A percentile compares a stretch with the other conserved stretches of the same genome.
Evolutionary conservation across 1,140 invertebrate species (phyloP).

Genomic region (Aphelenchoides fujianensis): DNA sequence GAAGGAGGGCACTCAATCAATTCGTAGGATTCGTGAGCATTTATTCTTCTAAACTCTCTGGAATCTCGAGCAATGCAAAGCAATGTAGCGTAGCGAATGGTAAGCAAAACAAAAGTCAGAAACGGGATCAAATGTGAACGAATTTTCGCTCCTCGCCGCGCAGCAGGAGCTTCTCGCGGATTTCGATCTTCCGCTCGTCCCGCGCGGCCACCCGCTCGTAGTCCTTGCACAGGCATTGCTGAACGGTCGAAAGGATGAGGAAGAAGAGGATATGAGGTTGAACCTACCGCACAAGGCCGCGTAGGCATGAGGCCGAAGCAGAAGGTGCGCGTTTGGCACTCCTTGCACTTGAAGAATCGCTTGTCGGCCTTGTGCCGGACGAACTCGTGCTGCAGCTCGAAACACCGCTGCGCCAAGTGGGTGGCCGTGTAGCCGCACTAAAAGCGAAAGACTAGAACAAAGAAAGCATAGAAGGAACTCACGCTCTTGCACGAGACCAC

Average conservation of each 20-base stretch:
- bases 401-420: slow-evolving; percentile 34
- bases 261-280: neutral
- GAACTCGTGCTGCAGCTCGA: slow-evolving; percentile 29
- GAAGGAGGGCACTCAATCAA: too few species aligned
- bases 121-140: slow-evolving; percentile 24
- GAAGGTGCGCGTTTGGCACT: slow-evolving; percentile 33
- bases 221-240: slow-evolving; percentile 32
- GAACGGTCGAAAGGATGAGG: slow-evolving; percentile 7
- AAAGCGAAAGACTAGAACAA: neutral
- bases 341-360: slow-evolving; percentile 46
- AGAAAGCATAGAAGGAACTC: too few species aligned
- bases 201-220: slow-evolving; percentile 52
- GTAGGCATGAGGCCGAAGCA: slow-evolving; percentile 40
- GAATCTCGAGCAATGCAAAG: too few species aligned
- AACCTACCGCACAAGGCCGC: slow-evolving; percentile 45
- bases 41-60: too few species aligned
- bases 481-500: slow-evolving; percentile 43
- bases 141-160: slow-evolving; percentile 50
- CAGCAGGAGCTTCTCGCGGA: slow-evolving; percentile 41
- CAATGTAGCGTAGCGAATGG: too few species aligned
- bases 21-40: too few species aligned
- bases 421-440: slow-evolving; percentile 39
- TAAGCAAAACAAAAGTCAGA: too few species aligned
- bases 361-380: slow-evolving; percentile 40
- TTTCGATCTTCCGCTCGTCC: slow-evolving; percentile 51